Evolutionary conservation across 2,888 invertebrate species (phyloP), one percentile per base, ranked within the genome.

Genomic region (Hirtodrosophila cameraria): DNA sequence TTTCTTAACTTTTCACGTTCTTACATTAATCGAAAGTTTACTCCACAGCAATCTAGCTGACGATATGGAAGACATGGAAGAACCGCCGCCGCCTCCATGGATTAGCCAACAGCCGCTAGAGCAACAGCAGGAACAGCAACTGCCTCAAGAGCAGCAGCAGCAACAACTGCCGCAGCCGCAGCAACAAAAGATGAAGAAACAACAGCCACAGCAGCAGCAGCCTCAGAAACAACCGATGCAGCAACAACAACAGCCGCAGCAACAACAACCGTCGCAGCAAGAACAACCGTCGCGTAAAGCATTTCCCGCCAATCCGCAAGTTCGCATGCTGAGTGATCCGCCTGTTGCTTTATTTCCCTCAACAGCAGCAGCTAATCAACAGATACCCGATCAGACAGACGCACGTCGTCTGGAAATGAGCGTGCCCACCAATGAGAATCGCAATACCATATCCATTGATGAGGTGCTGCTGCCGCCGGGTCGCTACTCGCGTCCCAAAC

Each of bases 391-490:
- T 4, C 59, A 49, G 2, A 3, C 3, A 4, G 65, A 81, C n/a
- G 59, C 77, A 1, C 46, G 64, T 8, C 86, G 83, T 41, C 54
- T 88, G 4, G 46, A 84, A 70, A 75, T 89, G 69, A 65, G 65
- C 1, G 65, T 79, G 42, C 83, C 91, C 54, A 71, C 86, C 43
- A 83, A 65, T 63, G 91, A 77, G 88, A 91, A 86, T 90, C 83
- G 81, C 9, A 92, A 91, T 68, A 90, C 91, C 20, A 93, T 94
- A 28, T 93, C 93, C 91, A 94, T 98, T 76, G 97, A 97, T 88
- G 97, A 98, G 88, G 91, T 99, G 60, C 91, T 98, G 41, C 93
- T 94, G 87, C 91, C 93, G 15, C 98, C 98, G 1, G 96, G 96
- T 6, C 93, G 98, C 41, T 92, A 93, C 61, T 94, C 93, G 76